Conservation (phyloP, 1,140 invertebrate genomes). For the Trinorchestia longiramus region DNA sequence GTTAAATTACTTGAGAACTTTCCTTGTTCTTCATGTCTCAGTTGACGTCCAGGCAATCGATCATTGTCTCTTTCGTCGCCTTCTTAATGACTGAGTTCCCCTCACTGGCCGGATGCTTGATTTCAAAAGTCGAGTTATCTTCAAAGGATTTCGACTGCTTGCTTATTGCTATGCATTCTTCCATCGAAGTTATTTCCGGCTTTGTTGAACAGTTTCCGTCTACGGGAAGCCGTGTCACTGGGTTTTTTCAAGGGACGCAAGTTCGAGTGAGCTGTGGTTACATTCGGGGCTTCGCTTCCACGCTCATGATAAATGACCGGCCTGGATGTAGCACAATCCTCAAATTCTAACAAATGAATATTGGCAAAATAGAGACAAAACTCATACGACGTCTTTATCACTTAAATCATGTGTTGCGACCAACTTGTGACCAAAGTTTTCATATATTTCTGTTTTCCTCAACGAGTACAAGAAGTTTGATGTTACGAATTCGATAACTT, state of each 20-base stretch:
- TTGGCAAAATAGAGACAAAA: too few species aligned
- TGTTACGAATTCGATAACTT: too few species aligned
- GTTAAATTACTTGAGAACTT: not conserved
- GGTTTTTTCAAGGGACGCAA: not conserved
- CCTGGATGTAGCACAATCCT: not conserved
- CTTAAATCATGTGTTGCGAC: too few species aligned
- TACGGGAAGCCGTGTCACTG: not conserved
- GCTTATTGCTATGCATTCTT: conserved; percentile 49
- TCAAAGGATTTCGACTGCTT: not conserved
- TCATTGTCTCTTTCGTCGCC: not conserved
- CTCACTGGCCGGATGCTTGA: conserved; percentile 20
- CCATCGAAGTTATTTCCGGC: not conserved
- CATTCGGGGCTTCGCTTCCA: not conserved
- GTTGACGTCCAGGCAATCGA: not conserved
- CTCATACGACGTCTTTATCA: too few species aligned
- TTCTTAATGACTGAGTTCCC: not conserved
- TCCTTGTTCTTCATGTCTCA: not conserved
- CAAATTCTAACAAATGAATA: too few species aligned
- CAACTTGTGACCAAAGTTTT: too few species aligned
- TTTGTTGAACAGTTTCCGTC: not conserved
- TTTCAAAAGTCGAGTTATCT: not conserved
- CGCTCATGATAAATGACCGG: not conserved
- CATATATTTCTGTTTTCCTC: too few species aligned
- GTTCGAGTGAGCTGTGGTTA: not conserved
- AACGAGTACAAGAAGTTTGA: too few species aligned